Evolutionary conservation across 2,888 invertebrate species (phyloP).

Genomic region (Nematopogon swammerdamellus): DNA sequence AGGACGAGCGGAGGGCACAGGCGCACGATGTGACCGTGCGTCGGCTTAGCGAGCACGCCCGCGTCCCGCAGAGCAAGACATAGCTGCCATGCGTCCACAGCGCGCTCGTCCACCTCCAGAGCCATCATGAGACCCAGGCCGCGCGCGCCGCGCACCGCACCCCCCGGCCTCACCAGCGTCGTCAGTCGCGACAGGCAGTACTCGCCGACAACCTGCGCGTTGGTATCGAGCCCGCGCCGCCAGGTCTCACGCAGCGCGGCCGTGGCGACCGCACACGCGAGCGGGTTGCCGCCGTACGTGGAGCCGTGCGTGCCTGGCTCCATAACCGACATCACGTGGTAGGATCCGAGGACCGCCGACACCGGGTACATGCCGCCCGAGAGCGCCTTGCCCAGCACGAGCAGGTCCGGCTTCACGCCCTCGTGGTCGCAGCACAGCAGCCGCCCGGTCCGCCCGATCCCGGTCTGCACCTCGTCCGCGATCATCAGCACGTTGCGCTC

Average conservation of each 20-base stretch:
- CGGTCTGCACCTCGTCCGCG: slow-evolving; percentile 68
- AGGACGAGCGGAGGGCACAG: slow-evolving; percentile 85
- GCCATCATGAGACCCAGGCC: not conserved
- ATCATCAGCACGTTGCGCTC: slow-evolving; percentile 79
- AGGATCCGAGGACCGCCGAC: not conserved
- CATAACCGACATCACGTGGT: slow-evolving; percentile 2
- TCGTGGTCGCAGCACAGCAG: slow-evolving; percentile 72
- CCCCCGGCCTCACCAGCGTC: slow-evolving; percentile 9
- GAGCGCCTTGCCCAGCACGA: slow-evolving; percentile 79
- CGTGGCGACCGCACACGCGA: slow-evolving; percentile 72
- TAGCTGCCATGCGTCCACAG: slow-evolving; percentile 67
- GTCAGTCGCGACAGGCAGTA: slow-evolving; percentile 12
- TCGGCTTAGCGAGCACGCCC: slow-evolving; percentile 86
- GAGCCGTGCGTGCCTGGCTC: slow-evolving; percentile 66
- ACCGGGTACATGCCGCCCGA: slow-evolving; percentile 75
- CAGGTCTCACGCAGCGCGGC: slow-evolving; percentile 30
- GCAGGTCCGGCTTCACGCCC: slow-evolving; percentile 70
- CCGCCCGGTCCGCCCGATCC: slow-evolving; percentile 65
- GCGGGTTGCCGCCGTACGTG: slow-evolving; percentile 81
- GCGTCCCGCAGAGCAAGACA: slow-evolving; percentile 74
- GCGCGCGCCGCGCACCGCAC: not conserved
- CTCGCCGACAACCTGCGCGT: not conserved
- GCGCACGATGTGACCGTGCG: slow-evolving; percentile 84
- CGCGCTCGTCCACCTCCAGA: not conserved
- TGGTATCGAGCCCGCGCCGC: not conserved